phyloP scores from a whole-genome alignment of 2,888 invertebrate species.

The Rhagophthalmus giganteus region DNA sequence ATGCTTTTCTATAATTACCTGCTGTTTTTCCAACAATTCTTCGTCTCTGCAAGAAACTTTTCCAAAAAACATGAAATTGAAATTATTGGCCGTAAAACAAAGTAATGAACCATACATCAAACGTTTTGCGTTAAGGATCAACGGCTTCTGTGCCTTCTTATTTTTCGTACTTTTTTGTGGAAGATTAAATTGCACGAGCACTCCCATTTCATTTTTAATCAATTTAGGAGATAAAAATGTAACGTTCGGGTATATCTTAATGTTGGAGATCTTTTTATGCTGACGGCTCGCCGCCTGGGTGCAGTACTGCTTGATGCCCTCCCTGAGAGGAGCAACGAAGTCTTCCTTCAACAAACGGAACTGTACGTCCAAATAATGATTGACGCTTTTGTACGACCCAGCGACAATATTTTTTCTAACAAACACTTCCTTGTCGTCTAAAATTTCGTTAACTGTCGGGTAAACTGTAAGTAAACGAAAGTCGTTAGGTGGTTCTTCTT shows the following conservation, averaged over 20 bases:
- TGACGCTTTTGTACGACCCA: slow-evolving; percentile 65
- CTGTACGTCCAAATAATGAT: slow-evolving; percentile 79
- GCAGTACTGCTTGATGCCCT: slow-evolving; percentile 59
- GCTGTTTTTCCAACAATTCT: slow-evolving; percentile 58
- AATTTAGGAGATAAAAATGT: slow-evolving; percentile 54
- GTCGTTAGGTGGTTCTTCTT: slow-evolving; percentile 56
- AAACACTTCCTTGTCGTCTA: slow-evolving; percentile 49
- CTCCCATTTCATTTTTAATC: slow-evolving; percentile 55
- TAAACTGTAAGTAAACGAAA: slow-evolving; percentile 62
- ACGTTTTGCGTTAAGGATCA: slow-evolving; percentile 60
- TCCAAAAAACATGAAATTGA: slow-evolving; percentile 69
- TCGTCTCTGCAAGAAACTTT: slow-evolving; percentile 65
- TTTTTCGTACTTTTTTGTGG: slow-evolving; percentile 37
- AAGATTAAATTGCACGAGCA: slow-evolving; percentile 44
- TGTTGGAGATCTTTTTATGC: slow-evolving; percentile 23
- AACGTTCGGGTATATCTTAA: slow-evolving; percentile 58
- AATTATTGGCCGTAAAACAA: slow-evolving; percentile 71
- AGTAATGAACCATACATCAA: slow-evolving; percentile 74
- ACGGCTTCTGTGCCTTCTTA: slow-evolving; percentile 43
- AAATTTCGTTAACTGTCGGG: slow-evolving; percentile 56
- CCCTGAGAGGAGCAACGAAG: slow-evolving; percentile 71
- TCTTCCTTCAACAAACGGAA: slow-evolving; percentile 79
- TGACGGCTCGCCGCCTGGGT: slow-evolving; percentile 2
- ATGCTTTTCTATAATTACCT: too few species aligned
- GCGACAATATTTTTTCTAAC: slow-evolving; percentile 62